A percentile compares a stretch with the other conserved stretches of the same genome.
These are phyloP conservation scores for Chloroceryle inda DNA, from an alignment of 2,797 vertebrate genomes.

Conservation along the genomic window DNA sequence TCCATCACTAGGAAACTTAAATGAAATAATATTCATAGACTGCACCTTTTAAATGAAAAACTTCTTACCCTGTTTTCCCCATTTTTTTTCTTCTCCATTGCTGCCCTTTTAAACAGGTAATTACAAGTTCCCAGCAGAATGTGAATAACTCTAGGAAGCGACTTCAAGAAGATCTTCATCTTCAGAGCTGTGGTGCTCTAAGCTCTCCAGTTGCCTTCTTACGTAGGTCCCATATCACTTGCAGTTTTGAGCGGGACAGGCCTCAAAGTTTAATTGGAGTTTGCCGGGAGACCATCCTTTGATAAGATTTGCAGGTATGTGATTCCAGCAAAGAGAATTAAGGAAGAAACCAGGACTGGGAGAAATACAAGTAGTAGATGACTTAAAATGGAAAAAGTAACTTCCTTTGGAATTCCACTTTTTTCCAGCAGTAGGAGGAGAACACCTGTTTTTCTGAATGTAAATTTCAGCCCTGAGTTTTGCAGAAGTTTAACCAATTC, in stretches of 20 bases:
- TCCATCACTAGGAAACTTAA: neutral
- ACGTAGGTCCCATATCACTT: conserved; percentile 72
- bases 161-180: conserved; percentile 85
- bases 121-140: conserved; percentile 82
- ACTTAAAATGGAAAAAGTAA: conserved; percentile 21
- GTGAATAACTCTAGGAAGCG: conserved; percentile 80
- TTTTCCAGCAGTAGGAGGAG: conserved; percentile 23
- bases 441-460: conserved; percentile 56
- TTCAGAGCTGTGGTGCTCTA: conserved; percentile 89
- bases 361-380: conserved; percentile 3
- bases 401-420: conserved; percentile 31
- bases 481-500: conserved; percentile 43
- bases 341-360: conserved; percentile 14
- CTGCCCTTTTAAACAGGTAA: conserved; percentile 77
- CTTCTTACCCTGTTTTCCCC: neutral
- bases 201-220: conserved; percentile 80
- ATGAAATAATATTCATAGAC: neutral
- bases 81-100: neutral
- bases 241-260: conserved; percentile 72
- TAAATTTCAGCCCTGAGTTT: conserved; percentile 55
- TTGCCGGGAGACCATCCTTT: conserved; percentile 91
- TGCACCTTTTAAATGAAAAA: neutral
- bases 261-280: conserved; percentile 83
- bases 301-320: conserved; percentile 57
- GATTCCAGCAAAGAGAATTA: neutral